Evolutionary conservation across 2,113 vertebrate genomes (phyloP).

Genomic region (Balaenoptera acutorostrata): DNA sequence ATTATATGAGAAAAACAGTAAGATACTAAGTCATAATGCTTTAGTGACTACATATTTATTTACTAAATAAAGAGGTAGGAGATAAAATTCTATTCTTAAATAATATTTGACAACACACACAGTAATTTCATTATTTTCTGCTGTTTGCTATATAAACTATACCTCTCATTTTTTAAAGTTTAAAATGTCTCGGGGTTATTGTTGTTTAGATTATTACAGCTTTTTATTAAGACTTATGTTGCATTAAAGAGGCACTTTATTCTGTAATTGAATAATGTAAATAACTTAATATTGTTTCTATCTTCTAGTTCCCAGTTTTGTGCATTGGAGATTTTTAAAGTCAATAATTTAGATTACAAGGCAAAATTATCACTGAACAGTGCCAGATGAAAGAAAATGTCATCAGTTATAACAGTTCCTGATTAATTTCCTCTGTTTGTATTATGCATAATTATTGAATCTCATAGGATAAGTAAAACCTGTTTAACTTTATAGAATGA

Average conservation of each 20-base stretch:
- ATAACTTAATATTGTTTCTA: not conserved
- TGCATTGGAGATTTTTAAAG: not conserved
- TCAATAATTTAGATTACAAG: not conserved
- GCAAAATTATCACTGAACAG: not conserved
- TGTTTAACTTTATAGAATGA: not conserved
- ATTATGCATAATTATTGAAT: not conserved
- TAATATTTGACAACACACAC: not conserved
- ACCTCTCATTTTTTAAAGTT: not conserved
- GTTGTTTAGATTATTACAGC: not conserved
- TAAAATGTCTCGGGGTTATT: not conserved
- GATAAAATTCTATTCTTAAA: not conserved
- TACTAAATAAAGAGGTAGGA: not conserved
- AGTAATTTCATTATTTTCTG: conserved; percentile 28
- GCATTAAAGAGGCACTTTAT: not conserved
- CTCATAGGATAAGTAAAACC: not conserved
- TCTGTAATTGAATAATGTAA: not conserved
- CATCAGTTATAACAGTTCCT: not conserved
- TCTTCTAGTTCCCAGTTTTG: not conserved
- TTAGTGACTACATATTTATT: not conserved
- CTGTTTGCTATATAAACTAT: not conserved
- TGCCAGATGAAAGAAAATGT: not conserved
- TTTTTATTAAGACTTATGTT: conserved; percentile 17
- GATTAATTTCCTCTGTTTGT: not conserved
- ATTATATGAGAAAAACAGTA: conserved; percentile 4
- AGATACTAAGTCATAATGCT: not conserved